phyloP scores from a whole-genome alignment of 1,140 invertebrate genomes.

The Eulimnadia texana region DNA sequence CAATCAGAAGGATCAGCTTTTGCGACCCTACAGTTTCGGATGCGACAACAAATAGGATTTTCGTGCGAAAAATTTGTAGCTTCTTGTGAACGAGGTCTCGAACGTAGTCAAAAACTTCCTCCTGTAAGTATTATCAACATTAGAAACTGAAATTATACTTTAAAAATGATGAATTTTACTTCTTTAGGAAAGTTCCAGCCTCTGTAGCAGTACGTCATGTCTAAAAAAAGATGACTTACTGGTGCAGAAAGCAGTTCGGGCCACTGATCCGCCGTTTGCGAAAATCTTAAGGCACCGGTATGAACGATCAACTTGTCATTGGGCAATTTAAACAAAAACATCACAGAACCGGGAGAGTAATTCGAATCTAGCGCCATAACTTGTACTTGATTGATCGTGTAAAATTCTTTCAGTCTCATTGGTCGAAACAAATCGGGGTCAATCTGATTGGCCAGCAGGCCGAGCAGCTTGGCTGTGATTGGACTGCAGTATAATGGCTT shows the following conservation, averaged over 20 bases:
- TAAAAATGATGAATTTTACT: no score
- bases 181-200: not conserved
- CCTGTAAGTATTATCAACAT: no score
- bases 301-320: constrained; percentile 48
- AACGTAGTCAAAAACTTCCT: not conserved
- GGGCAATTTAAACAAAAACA: constrained; percentile 48
- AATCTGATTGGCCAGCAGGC: constrained; percentile 21
- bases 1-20: not conserved
- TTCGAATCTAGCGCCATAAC: constrained; percentile 56
- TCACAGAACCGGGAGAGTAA: constrained; percentile 56
- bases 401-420: constrained; percentile 39
- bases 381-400: constrained; percentile 40
- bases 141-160: no score
- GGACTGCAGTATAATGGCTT: not conserved
- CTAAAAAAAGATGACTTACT: not conserved
- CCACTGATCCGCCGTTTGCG: not conserved
- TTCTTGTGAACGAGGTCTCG: not conserved
- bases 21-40: not conserved
- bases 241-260: not conserved
- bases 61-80: not conserved
- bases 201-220: not conserved
- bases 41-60: not conserved
- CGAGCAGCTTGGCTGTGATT: not conserved
- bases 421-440: constrained; percentile 36
- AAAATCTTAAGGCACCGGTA: not conserved